Evolutionary conservation across 53 echinoderm and acorn worm species (phyloP).

Genomic region (Glandiceps talaboti): DNA sequence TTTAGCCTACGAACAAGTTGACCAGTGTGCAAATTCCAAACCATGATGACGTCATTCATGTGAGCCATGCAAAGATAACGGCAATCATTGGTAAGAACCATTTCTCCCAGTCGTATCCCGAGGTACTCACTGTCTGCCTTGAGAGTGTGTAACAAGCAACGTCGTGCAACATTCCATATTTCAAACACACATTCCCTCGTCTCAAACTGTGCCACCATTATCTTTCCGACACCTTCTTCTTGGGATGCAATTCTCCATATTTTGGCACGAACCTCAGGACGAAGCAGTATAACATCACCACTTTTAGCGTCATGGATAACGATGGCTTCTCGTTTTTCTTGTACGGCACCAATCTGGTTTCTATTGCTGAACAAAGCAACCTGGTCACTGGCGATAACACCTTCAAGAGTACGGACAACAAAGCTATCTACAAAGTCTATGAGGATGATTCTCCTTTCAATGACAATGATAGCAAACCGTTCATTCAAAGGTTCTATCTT

Average conservation of each 20-base stretch:
- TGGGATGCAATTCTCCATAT: neutral
- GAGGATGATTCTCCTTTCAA: neutral
- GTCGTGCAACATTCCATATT: neutral
- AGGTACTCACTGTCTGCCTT: neutral
- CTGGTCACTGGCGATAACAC: neutral
- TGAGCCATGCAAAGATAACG: neutral
- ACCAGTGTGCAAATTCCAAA: neutral
- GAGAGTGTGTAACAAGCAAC: neutral
- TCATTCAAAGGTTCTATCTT: neutral
- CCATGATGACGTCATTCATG: neutral
- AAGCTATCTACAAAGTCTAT: neutral
- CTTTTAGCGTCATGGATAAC: neutral
- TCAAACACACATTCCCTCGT: neutral
- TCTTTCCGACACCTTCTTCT: neutral
- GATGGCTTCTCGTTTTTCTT: neutral
- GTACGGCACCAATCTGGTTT: neutral
- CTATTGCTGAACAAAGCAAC: neutral
- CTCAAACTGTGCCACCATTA: neutral
- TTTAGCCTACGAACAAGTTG: neutral
- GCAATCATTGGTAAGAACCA: neutral
- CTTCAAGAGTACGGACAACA: neutral
- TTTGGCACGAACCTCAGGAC: neutral
- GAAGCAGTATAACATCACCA: neutral
- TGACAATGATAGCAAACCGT: no score
- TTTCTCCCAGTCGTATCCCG: neutral